Conservation (phyloP, 2,888 invertebrate genomes). For the Dendrolimus houi region DNA sequence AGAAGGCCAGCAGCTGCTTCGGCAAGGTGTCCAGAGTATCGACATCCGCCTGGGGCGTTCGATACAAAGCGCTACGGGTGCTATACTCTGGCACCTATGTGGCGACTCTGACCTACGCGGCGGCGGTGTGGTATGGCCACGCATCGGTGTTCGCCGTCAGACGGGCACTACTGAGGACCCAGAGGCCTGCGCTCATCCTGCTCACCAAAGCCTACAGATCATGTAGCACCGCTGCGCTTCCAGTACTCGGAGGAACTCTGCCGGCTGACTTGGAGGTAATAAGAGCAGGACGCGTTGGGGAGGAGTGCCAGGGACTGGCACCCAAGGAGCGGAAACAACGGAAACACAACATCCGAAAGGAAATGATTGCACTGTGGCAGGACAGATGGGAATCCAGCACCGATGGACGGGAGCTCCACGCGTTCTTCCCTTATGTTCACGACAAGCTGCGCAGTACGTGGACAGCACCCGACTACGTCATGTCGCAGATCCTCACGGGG, state of each 20-base stretch:
- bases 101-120: conserved; percentile 8
- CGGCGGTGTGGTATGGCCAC: conserved; percentile 11
- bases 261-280: conserved; percentile 13
- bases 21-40: conserved; percentile 21
- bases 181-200: conserved; percentile 7
- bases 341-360: not conserved
- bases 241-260: conserved; percentile 9
- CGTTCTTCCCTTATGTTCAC: conserved; percentile 18
- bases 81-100: conserved; percentile 3
- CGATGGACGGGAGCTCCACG: conserved; percentile 13
- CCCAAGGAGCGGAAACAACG: not conserved
- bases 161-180: conserved; percentile 12
- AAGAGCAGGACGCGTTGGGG: conserved; percentile 5
- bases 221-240: not conserved
- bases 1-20: conserved; percentile 14
- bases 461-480: conserved; percentile 17
- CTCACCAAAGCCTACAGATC: conserved; percentile 8
- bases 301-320: not conserved
- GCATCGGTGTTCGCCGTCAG: conserved; percentile 7
- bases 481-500: conserved; percentile 15
- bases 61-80: not conserved
- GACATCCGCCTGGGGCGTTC: conserved; percentile 18
- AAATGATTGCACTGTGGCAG: conserved; percentile 13
- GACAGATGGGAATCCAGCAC: conserved; percentile 9
- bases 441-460: conserved; percentile 9